Evolutionary conservation across 2,888 invertebrate genomes (phyloP).

Genomic region (Ectemnius lituratus): DNA sequence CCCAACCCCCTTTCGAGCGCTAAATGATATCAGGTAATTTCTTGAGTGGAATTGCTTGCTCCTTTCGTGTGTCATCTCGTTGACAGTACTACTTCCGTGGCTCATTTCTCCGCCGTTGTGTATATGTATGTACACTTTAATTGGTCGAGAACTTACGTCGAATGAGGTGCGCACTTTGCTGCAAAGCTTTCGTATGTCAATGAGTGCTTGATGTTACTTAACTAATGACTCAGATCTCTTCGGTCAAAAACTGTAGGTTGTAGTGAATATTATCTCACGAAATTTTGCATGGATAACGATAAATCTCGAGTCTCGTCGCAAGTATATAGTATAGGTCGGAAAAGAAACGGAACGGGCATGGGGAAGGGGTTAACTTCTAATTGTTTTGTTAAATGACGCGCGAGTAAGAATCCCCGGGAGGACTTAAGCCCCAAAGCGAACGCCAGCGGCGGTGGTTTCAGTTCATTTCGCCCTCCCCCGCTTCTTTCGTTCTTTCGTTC

Average conservation of each 20-base stretch:
- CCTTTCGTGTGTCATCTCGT: slow-evolving; percentile 23
- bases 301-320: slow-evolving; percentile 1
- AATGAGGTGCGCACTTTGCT: no score
- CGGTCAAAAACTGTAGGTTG: no score
- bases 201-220: no score
- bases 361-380: slow-evolving; percentile 78
- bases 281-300: background rate
- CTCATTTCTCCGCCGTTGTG: no score
- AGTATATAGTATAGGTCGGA: slow-evolving; percentile 37
- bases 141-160: no score
- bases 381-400: slow-evolving; percentile 79
- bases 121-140: no score
- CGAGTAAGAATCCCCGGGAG: slow-evolving; percentile 77
- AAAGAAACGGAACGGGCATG: slow-evolving; percentile 62
- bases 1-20: background rate
- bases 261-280: no score
- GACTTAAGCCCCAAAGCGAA: slow-evolving; percentile 75
- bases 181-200: no score
- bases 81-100: no score
- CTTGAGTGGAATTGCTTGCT: slow-evolving; percentile 18
- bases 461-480: slow-evolving; percentile 65
- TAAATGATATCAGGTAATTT: slow-evolving; percentile 40
- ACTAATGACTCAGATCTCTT: no score
- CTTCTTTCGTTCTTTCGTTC: slow-evolving; percentile 36
- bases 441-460: slow-evolving; percentile 64